Percentiles rank a stretch among this genome's conserved stretches.
phyloP scores from a whole-genome alignment of 1,140 invertebrate species.

The Schlechtendalia chinensis region DNA sequence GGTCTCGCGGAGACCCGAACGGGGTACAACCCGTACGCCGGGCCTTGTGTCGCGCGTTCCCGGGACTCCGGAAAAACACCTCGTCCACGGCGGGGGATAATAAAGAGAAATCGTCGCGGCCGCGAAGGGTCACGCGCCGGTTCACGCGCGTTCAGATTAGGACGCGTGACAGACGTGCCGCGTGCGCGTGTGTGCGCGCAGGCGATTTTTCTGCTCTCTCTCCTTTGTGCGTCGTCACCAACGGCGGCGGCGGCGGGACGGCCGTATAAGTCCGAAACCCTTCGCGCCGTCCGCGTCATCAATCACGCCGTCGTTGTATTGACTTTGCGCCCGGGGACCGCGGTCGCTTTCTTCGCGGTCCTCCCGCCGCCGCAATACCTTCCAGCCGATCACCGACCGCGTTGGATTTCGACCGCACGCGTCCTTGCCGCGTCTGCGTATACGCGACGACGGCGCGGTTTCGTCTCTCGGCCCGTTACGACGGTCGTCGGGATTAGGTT shows the following conservation, averaged over 20 bases:
- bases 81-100: not conserved
- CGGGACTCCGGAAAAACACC: not conserved
- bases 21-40: not conserved
- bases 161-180: constrained; percentile 1
- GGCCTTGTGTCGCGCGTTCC: not conserved
- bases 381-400: not conserved
- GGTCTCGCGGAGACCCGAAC: not conserved
- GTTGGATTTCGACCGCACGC: constrained; percentile 24
- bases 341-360: not conserved
- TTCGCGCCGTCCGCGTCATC: constrained; percentile 14
- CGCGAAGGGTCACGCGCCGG: not conserved
- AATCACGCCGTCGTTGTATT: constrained; percentile 39
- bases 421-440: not conserved
- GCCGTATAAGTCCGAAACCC: not conserved
- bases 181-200: too few relatives aligned
- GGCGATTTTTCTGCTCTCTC: too few relatives aligned
- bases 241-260: not conserved
- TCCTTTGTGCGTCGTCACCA: not conserved
- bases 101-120: constrained; percentile 33
- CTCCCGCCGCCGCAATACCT: not conserved
- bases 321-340: too few relatives aligned
- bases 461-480: not conserved
- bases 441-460: not conserved
- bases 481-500: too few relatives aligned
- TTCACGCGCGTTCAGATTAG: constrained; percentile 5